phyloP scores from a whole-genome alignment of 1,140 invertebrate genomes.

The Psilanteris sp. region DNA sequence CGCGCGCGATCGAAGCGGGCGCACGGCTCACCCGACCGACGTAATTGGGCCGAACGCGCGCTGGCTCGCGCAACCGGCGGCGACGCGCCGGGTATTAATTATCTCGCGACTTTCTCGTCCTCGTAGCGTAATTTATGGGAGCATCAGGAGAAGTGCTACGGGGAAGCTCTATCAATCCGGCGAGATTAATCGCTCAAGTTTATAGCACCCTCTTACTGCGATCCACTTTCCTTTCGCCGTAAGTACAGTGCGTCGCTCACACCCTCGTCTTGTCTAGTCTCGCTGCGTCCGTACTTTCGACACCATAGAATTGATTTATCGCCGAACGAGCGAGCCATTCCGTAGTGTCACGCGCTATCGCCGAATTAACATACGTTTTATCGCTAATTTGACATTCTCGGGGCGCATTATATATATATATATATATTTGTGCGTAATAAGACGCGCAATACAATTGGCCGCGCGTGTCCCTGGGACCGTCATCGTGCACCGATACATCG shows the following conservation, averaged over 20 bases:
- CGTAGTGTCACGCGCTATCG: conserved; percentile 16
- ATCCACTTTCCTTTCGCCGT: conserved; percentile 71
- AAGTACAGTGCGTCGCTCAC: conserved; percentile 65
- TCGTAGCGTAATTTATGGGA: conserved; percentile 76
- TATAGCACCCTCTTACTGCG: conserved; percentile 68
- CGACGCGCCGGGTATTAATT: conserved; percentile 74
- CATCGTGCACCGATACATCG: too few species aligned
- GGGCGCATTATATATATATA: too few species aligned
- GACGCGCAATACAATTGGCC: too few species aligned
- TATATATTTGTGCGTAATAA: too few species aligned
- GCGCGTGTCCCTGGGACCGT: too few species aligned
- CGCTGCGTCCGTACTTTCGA: conserved; percentile 33
- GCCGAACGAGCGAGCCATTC: conserved; percentile 32
- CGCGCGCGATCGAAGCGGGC: too few species aligned
- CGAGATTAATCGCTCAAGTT: conserved; percentile 77
- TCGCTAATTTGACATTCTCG: not conserved
- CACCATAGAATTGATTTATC: conserved; percentile 73
- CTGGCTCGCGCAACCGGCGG: too few species aligned
- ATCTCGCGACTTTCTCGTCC: conserved; percentile 69
- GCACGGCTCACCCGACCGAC: too few species aligned
- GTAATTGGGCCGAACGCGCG: too few species aligned
- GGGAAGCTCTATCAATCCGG: conserved; percentile 74
- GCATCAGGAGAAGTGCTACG: conserved; percentile 64
- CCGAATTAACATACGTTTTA: conserved; percentile 42
- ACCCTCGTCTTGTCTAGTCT: conserved; percentile 65